Conservation (phyloP, 2,113 vertebrate genomes). For the Varanus salvator region DNA sequence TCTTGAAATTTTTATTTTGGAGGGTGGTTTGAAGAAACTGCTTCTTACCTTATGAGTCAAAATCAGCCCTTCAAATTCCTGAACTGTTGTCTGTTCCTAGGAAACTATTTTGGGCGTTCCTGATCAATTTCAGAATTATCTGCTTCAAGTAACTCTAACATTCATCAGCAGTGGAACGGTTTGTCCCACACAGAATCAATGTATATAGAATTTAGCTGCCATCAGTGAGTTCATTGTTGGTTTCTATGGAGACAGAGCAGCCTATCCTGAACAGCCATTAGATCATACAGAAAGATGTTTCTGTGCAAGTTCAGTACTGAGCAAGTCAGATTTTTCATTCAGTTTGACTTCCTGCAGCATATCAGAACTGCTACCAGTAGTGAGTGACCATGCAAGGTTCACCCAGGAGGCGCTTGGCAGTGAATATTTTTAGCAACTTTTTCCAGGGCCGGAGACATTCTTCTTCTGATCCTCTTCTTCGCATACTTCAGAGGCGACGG, state of each 20-base stretch:
- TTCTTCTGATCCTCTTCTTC: slow-evolving; percentile 78
- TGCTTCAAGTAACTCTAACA: slow-evolving; percentile 68
- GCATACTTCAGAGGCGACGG: slow-evolving; percentile 76
- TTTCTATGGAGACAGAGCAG: slow-evolving; percentile 87
- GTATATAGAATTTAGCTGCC: slow-evolving; percentile 68
- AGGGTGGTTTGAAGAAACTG: slow-evolving; percentile 24
- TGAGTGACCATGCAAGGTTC: slow-evolving; percentile 74
- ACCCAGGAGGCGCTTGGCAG: slow-evolving; percentile 65
- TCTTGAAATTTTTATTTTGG: background rate
- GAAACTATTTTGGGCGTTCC: slow-evolving; percentile 43
- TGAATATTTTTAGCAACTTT: slow-evolving; percentile 74
- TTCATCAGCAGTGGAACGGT: slow-evolving; percentile 53
- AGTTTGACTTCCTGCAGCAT: slow-evolving; percentile 25
- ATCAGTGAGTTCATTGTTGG: slow-evolving; percentile 77
- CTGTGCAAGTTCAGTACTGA: slow-evolving; percentile 62
- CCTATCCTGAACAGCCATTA: slow-evolving; percentile 76
- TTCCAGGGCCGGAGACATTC: slow-evolving; percentile 81
- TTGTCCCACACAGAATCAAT: slow-evolving; percentile 62
- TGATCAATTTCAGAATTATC: slow-evolving; percentile 44
- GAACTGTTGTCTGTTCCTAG: slow-evolving; percentile 56
- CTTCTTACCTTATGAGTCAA: background rate
- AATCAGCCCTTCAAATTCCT: slow-evolving; percentile 17
- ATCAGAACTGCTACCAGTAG: background rate
- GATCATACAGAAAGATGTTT: slow-evolving; percentile 73
- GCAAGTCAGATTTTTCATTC: slow-evolving; percentile 50